Evolutionary conservation across 2,888 invertebrate genomes (phyloP), one percentile per base, ranked within the genome.

Genomic region (Charanyca ferruginea): DNA sequence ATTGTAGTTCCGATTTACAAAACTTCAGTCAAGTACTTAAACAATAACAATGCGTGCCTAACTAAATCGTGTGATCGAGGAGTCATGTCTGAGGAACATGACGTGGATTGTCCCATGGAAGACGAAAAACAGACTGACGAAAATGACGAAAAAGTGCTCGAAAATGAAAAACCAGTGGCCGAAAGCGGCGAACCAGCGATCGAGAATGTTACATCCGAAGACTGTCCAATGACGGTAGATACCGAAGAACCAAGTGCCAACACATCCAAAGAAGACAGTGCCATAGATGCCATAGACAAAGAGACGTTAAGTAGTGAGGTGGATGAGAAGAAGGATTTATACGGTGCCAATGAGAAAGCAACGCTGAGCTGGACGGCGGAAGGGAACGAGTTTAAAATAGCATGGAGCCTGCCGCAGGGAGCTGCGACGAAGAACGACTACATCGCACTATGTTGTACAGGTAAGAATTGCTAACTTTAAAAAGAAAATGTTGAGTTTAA

Each of bases 361-460:
- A 75, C 69, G 54, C 84, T 94, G 67, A 88, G 86, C 70, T 96
- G 96, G 93, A 93, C 90, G 13, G 87, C 92, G 64, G 92, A 96
- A 74, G 93, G 91, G 45, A 90, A 79, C 74, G 90, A 93, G 75
- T 90, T 90, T 67, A 90, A 87, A 68, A 86, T 94, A 73, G 90
- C 92, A 79, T 96, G 96, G 96, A 91, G 87, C 63, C 84, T 96
- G 49, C 90, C 91, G 16, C 93, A 95, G 63, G 95, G 92, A 57
- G 80, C 83, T 22, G 85, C 89, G 9, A 87, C 92, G 45, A 32
- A 83, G 57, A 83, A 87, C 57, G 96, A 96, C 85, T 96, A 96
- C 88, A 92, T 96, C 82, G 96, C 95, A 54, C 87, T 96, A 77
- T 96, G 95, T 86, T 93, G 89, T 84, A 87, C 91, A 93, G 96